A percentile compares a stretch with the other conserved stretches of the same genome.
phyloP scores from a whole-genome alignment of 2,113 vertebrate species.

The Acanthochromis polyacanthus region DNA sequence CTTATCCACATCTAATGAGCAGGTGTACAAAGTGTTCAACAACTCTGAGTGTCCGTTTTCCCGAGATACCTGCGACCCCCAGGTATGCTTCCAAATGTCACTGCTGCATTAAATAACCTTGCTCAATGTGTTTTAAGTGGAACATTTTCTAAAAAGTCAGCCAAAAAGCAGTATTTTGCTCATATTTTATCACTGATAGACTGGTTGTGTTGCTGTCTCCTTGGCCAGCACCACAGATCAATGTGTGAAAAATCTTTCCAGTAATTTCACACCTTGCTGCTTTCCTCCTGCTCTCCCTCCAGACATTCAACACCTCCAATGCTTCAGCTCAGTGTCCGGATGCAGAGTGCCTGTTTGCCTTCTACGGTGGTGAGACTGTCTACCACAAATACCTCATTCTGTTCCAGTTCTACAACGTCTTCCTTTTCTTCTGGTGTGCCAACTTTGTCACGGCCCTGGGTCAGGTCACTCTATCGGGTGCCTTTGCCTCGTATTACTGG shows the following conservation, averaged over 20 bases:
- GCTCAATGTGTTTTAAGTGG: background rate
- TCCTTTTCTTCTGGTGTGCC: constrained; percentile 97
- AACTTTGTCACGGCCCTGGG: constrained; percentile 95
- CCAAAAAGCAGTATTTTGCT: no score
- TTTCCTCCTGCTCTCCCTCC: constrained; percentile 26
- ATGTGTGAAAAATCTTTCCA: background rate
- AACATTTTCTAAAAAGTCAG: no score
- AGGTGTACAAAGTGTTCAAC: constrained; percentile 93
- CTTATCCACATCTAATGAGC: constrained; percentile 93
- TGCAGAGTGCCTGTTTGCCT: constrained; percentile 92
- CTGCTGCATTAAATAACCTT: background rate
- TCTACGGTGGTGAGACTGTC: constrained; percentile 92
- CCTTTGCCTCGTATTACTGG: constrained; percentile 99
- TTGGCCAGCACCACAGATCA: background rate
- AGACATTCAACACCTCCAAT: constrained; percentile 88
- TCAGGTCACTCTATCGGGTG: constrained; percentile 93
- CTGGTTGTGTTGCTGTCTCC: background rate
- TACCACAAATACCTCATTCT: constrained; percentile 92
- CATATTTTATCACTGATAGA: no score
- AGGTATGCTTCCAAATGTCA: constrained; percentile 80
- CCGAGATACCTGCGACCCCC: constrained; percentile 86
- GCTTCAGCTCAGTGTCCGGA: constrained; percentile 82
- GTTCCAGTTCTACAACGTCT: constrained; percentile 95
- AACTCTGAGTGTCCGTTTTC: constrained; percentile 75
- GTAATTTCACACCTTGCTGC: background rate